Conservation (phyloP, 2,113 vertebrate species). For the pig (Sus scrofa) region DNA sequence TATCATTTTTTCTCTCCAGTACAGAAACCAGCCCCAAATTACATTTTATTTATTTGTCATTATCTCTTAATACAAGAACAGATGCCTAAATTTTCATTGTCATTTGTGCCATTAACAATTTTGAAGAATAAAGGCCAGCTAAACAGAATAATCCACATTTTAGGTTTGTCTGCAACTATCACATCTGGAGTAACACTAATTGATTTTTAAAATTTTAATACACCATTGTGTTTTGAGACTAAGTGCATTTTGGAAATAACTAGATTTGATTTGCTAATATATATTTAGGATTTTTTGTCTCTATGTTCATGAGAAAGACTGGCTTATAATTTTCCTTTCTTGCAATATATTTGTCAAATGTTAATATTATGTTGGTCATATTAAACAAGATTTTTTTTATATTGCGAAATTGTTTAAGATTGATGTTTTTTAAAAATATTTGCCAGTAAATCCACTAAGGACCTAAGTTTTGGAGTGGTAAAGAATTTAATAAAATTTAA, state of each 20-base stretch:
- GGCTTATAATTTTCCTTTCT: background rate
- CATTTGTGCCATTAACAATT: background rate
- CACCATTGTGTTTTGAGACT: background rate
- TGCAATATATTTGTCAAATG: background rate
- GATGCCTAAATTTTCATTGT: background rate
- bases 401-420: background rate
- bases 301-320: background rate
- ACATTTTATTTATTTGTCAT: background rate
- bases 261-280: background rate
- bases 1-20: background rate
- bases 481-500: background rate
- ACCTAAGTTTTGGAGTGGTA: background rate
- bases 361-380: background rate
- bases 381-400: background rate
- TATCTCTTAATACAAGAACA: background rate
- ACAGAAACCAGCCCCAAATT: background rate
- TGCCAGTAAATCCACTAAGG: background rate
- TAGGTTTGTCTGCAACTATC: background rate
- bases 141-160: background rate
- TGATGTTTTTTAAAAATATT: background rate
- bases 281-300: background rate
- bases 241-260: background rate
- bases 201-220: background rate
- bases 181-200: background rate
- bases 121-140: constrained; percentile 26